Conservation (phyloP, 1,140 invertebrate genomes). For the Cryptotermes secundus region DNA sequence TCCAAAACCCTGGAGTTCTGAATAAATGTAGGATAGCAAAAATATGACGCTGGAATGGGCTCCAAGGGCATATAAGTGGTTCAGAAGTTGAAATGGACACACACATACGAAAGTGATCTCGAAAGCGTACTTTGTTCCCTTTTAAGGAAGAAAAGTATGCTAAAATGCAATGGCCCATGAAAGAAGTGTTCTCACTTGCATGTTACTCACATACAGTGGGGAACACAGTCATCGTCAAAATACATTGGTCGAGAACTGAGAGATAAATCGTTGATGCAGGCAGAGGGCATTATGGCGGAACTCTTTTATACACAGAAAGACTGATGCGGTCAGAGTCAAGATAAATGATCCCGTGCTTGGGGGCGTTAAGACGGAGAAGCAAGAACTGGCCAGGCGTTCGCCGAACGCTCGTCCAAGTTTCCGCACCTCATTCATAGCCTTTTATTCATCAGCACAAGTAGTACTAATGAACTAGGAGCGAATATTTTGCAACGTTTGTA, state of each 20-base stretch:
- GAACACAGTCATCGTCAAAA: background rate
- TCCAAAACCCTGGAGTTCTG: too few species aligned
- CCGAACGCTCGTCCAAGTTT: background rate
- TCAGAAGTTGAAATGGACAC: too few species aligned
- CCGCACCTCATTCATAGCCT: background rate
- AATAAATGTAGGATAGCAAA: too few species aligned
- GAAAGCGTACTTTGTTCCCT: too few species aligned
- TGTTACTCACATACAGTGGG: too few species aligned
- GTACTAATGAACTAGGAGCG: background rate
- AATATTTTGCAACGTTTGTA: background rate
- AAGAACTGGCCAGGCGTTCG: background rate
- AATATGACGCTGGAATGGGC: too few species aligned
- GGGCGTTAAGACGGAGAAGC: background rate
- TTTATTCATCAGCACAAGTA: background rate
- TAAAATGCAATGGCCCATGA: too few species aligned
- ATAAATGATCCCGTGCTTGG: background rate
- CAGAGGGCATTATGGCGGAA: background rate
- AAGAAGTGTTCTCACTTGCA: too few species aligned
- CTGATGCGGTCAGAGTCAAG: background rate
- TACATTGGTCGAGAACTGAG: background rate
- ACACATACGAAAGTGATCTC: too few species aligned
- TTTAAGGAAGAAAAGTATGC: too few species aligned
- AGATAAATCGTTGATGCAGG: constrained; percentile 10
- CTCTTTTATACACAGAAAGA: background rate
- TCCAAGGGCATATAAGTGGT: too few species aligned